Evolutionary conservation across 35 echinoderm and acorn worm species (phyloP), one percentile per base, ranked within the genome.

Genomic region (Stichopus chloronotus): DNA sequence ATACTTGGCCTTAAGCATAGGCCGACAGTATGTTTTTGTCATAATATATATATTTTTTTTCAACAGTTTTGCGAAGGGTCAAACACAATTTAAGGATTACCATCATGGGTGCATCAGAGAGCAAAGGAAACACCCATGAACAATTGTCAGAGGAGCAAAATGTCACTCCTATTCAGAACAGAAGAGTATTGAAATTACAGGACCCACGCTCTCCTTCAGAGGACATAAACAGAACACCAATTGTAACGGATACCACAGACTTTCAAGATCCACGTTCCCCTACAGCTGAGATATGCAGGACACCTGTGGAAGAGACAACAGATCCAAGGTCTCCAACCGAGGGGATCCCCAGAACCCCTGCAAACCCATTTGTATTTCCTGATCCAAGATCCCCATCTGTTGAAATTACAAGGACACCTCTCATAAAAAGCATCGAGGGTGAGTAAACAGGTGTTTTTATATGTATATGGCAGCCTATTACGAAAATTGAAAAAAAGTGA

Each of bases 161-260:
- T 43, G 93, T 90, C 0, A 94, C 93, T 17, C 97, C 97, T 9
- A 72, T 84, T 14, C 61, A 80, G 17, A 93, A 96, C 81, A 88
- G 88, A 19, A 74, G 95, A 80, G 19, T 99, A 1, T 56, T 93
- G 9, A 91, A 77, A 52, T 82, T 98, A 23, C 85, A 63, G 56
- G 97, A 99, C 79, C 97, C 97, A 5, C 91, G 97, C 7, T 99
- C 97, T 56, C 97, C 97, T 19, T 95, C 95, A 57, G 95, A 92
- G 55, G 95, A 71, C 16, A 88, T 99, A 0, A 20, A 92, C 3
- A 92, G 97, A 72, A 99, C 97, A 52, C 97, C 97, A 3, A 95
- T 97, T 72, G 17, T 96, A 9, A 78, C 91, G 0, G 91, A 94
- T 16, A 95, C 91, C 74, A 21, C 87, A 4, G 87, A 88, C 7